A percentile compares a stretch with the other conserved stretches of the same genome.
Conservation (phyloP, 2,888 invertebrate genomes). For the Dichetophora obliterata region DNA sequence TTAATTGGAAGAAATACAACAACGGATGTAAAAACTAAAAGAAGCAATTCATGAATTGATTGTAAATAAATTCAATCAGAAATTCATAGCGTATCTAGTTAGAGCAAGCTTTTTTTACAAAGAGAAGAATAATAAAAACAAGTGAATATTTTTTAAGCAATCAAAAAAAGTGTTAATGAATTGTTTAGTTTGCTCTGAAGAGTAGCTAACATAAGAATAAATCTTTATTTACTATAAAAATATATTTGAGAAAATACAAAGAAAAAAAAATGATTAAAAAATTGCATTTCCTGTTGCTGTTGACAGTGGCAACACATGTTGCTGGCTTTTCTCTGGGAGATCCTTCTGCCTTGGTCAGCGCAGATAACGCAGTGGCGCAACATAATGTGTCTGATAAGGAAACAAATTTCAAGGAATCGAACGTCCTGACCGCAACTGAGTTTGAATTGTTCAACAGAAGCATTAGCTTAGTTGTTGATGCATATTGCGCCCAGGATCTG, state of each 20-base stretch:
- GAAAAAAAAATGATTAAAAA: slow-evolving; percentile 7
- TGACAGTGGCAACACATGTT: background rate
- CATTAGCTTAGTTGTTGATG: slow-evolving; percentile 51
- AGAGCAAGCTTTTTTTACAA: background rate
- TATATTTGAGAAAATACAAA: background rate
- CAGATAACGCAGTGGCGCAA: background rate
- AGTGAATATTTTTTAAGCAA: background rate
- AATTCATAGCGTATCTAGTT: too few species aligned
- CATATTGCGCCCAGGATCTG: slow-evolving; percentile 56
- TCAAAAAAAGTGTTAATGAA: slow-evolving; percentile 1
- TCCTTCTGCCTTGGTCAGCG: background rate
- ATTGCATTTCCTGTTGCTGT: background rate
- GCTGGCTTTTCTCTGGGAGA: slow-evolving; percentile 1
- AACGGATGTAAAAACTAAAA: background rate
- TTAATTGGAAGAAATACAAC: slow-evolving; percentile 3
- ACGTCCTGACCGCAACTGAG: slow-evolving; percentile 46
- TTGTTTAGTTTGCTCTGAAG: slow-evolving; percentile 1
- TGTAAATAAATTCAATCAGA: background rate
- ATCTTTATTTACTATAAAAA: background rate
- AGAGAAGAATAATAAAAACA: background rate
- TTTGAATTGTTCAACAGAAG: slow-evolving; percentile 53
- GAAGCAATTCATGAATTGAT: background rate
- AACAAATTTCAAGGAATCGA: background rate
- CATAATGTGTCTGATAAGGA: background rate
- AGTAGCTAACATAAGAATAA: background rate